phyloP scores from a whole-genome alignment of 1,140 invertebrate species.

The Chymomyza costata region DNA sequence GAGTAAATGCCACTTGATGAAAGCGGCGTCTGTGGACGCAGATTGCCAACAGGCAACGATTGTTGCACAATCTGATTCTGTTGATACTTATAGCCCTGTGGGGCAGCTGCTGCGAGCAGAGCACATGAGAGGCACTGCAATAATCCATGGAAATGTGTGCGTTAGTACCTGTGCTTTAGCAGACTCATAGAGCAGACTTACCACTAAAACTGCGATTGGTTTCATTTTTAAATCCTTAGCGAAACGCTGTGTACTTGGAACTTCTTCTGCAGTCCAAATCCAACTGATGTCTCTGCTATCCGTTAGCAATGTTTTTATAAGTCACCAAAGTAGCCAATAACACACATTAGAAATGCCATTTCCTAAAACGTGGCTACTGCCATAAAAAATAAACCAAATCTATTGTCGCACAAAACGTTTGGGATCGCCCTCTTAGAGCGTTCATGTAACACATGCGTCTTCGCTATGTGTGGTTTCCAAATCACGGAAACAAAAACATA shows the following conservation, averaged over 20 bases:
- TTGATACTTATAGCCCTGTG: conserved; percentile 63
- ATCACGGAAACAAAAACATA: conserved; percentile 49
- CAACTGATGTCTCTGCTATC: conserved; percentile 42
- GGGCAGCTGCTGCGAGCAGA: conserved; percentile 36
- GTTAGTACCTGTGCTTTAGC: background rate
- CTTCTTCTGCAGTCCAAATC: conserved; percentile 29
- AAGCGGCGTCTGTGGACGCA: conserved; percentile 51
- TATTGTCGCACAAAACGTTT: conserved; percentile 37
- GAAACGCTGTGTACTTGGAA: conserved; percentile 9
- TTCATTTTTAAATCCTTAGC: conserved; percentile 46
- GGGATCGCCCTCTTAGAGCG: conserved; percentile 9
- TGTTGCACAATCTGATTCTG: conserved; percentile 4
- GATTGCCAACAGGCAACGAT: conserved; percentile 40
- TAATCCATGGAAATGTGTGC: background rate
- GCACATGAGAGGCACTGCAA: conserved; percentile 47
- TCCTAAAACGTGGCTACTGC: conserved; percentile 39
- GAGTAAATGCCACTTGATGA: conserved; percentile 54
- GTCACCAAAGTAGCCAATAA: conserved; percentile 8
- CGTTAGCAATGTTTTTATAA: conserved; percentile 58
- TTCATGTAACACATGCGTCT: conserved; percentile 10
- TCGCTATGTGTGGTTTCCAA: conserved; percentile 46
- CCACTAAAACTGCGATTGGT: conserved; percentile 47
- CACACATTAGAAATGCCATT: conserved; percentile 27
- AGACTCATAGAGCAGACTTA: conserved; percentile 22
- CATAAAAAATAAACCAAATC: conserved; percentile 53